These are phyloP conservation scores for Thaumetopoea pityocampa DNA, from an alignment of 1,140 invertebrate species.

Conservation along the genomic window DNA sequence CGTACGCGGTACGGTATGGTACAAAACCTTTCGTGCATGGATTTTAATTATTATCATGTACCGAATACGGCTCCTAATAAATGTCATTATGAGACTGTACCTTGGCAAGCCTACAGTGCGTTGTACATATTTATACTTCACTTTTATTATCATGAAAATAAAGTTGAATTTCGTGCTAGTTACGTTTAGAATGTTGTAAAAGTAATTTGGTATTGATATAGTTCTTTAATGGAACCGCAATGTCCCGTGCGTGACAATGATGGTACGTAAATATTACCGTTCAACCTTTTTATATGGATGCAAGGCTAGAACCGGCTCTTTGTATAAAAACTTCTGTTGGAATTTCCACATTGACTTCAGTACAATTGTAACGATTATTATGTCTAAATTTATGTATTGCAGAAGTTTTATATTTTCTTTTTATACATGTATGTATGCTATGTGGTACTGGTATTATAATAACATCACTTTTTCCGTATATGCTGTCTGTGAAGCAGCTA, in stretches of 20 bases:
- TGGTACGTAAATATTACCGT: constrained; percentile 53
- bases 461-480: constrained; percentile 18
- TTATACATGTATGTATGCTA: constrained; percentile 3
- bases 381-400: constrained; percentile 14
- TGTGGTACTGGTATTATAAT: constrained; percentile 8
- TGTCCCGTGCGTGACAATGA: constrained; percentile 69
- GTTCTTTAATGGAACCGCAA: constrained; percentile 65
- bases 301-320: constrained; percentile 30
- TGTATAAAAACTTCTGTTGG: constrained; percentile 40
- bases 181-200: background rate
- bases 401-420: constrained; percentile 17
- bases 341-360: constrained; percentile 14
- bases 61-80: constrained; percentile 70
- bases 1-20: constrained; percentile 61
- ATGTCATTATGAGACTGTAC: constrained; percentile 68
- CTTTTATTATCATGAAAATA: constrained; percentile 20
- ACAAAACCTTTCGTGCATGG: constrained; percentile 65
- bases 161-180: constrained; percentile 10
- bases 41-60: constrained; percentile 75
- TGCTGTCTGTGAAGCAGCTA: constrained; percentile 4
- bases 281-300: constrained; percentile 56
- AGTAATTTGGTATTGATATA: constrained; percentile 43
- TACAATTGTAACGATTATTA: constrained; percentile 15
- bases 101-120: constrained; percentile 27
- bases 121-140: constrained; percentile 3